Evolutionary conservation across 2,113 vertebrate genomes (phyloP).

Genomic region (Lepus timidus): DNA sequence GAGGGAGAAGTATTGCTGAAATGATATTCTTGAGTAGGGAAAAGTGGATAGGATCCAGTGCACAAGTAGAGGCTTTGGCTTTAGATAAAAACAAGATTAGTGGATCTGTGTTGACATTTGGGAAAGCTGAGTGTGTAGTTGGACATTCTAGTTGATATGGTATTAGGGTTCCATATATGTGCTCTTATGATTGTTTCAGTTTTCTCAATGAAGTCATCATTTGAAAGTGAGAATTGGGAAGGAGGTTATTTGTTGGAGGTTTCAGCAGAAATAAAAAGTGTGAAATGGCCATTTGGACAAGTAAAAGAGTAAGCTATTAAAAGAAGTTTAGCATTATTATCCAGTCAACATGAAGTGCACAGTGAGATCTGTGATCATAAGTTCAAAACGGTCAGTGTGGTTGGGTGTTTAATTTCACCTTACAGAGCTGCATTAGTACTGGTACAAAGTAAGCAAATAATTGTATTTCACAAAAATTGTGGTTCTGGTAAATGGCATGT

Average conservation of each 20-base stretch:
- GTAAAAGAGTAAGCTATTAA: slow-evolving; percentile 14
- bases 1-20: slow-evolving; percentile 8
- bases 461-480: slow-evolving; percentile 17
- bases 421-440: background rate
- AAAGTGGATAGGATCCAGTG: background rate
- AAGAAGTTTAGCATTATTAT: background rate
- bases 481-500: background rate
- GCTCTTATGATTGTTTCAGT: slow-evolving; percentile 3
- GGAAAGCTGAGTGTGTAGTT: background rate
- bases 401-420: slow-evolving; percentile 41
- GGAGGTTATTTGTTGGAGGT: background rate
- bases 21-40: slow-evolving; percentile 29
- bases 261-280: slow-evolving; percentile 13
- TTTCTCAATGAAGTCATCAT: background rate
- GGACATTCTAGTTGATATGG: background rate
- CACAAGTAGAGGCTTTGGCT: background rate
- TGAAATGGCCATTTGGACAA: background rate
- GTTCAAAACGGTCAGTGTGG: slow-evolving; percentile 33
- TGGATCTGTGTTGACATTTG: background rate
- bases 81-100: background rate
- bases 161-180: background rate
- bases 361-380: slow-evolving; percentile 12
- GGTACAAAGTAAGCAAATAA: background rate
- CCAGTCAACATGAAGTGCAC: background rate
- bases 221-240: slow-evolving; percentile 16